These are phyloP conservation scores for Leucozona laternaria DNA, from an alignment of 2,888 invertebrate genomes.

Conservation along the genomic window DNA sequence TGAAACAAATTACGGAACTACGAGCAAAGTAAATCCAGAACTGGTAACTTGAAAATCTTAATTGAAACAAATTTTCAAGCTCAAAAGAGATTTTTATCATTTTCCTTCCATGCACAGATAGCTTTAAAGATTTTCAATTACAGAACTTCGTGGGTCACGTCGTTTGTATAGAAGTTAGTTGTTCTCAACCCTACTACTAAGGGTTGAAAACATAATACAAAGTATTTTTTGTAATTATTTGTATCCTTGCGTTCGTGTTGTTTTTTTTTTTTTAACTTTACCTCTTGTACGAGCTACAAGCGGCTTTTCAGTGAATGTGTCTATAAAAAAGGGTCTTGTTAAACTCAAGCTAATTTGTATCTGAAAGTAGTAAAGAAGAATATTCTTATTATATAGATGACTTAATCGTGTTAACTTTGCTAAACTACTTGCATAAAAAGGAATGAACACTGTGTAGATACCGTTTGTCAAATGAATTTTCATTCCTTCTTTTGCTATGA, in stretches of 20 bases:
- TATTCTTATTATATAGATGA: neutral
- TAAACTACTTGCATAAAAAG: neutral
- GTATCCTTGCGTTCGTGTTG: neutral
- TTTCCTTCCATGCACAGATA: neutral
- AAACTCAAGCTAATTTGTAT: neutral
- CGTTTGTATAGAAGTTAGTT: neutral
- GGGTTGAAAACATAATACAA: neutral
- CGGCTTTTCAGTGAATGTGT: neutral
- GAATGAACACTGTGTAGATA: neutral
- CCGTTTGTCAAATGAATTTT: neutral
- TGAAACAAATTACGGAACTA: neutral
- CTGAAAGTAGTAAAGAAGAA: neutral
- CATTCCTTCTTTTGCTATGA: no score
- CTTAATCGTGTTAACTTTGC: conserved; percentile 6
- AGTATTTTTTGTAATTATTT: no score
- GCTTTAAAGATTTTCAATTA: conserved; percentile 12
- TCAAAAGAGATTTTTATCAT: conserved; percentile 10
- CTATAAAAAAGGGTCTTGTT: neutral
- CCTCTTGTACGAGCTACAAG: neutral
- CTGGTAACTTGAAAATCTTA: conserved; percentile 15
- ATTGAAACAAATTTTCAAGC: conserved; percentile 18
- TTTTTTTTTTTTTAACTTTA: neutral
- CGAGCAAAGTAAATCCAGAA: neutral
- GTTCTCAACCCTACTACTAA: neutral
- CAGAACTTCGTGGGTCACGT: neutral